These are phyloP conservation scores for Planococcus citri DNA, from an alignment of 1,140 invertebrate species.

Conservation along the genomic window DNA sequence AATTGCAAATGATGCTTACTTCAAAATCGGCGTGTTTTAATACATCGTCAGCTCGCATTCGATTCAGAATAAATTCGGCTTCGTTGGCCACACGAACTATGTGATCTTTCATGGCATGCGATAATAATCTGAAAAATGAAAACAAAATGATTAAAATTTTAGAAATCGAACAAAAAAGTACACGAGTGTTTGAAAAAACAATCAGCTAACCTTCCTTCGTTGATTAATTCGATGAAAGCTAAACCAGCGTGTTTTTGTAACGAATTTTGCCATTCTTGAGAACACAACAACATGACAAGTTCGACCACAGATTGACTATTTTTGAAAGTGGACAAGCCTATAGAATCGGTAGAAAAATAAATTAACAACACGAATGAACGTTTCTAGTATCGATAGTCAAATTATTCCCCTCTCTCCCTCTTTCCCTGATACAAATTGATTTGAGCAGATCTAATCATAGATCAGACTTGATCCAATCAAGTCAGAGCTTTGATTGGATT, in stretches of 20 bases:
- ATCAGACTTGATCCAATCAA: too few species aligned
- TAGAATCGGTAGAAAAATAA: constrained; percentile 27
- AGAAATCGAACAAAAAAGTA: background rate
- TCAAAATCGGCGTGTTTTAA: constrained; percentile 98
- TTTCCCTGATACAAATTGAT: too few species aligned
- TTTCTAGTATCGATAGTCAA: background rate
- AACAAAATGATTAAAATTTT: constrained; percentile 13
- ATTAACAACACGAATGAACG: constrained; percentile 16
- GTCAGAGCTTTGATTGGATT: too few species aligned
- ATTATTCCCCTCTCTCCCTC: background rate
- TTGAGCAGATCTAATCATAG: too few species aligned
- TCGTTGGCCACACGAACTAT: constrained; percentile 99
- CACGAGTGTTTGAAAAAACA: background rate
- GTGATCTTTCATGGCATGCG: constrained; percentile 98
- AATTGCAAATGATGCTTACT: constrained; percentile 37
- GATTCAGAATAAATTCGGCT: constrained; percentile 96
- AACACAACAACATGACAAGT: constrained; percentile 96
- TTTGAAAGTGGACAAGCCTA: constrained; percentile 89
- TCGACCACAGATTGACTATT: constrained; percentile 95
- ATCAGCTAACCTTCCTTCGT: constrained; percentile 73
- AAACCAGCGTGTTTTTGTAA: constrained; percentile 97
- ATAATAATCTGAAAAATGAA: constrained; percentile 55
- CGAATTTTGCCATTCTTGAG: constrained; percentile 99
- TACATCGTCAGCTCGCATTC: constrained; percentile 97
- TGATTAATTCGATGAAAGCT: constrained; percentile 98